Conservation (phyloP, 1,140 invertebrate genomes). For the Ditylenchus dipsaci region DNA sequence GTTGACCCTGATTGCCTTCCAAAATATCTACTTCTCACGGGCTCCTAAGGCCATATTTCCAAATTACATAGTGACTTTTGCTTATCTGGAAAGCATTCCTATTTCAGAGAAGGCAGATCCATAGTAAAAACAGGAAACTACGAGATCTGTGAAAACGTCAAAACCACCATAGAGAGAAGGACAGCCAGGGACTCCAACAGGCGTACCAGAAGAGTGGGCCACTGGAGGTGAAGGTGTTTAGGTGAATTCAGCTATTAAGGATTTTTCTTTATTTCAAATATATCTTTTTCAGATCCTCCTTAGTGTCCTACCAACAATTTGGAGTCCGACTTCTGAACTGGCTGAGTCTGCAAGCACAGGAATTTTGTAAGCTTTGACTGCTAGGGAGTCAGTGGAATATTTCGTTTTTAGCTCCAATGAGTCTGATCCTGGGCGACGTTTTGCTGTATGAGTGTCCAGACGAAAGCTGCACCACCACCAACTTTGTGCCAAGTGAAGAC, state of each 20-base stretch:
- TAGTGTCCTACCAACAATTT: constrained; percentile 42
- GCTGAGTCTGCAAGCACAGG: constrained; percentile 40
- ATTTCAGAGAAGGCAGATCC: constrained; percentile 48
- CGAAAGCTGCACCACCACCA: constrained; percentile 7
- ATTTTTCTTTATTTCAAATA: no score
- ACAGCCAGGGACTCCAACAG: constrained; percentile 44
- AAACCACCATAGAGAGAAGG: constrained; percentile 40
- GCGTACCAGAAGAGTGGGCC: constrained; percentile 51
- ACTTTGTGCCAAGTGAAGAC: background rate
- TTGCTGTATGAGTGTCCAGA: constrained; percentile 41
- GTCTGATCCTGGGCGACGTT: constrained; percentile 45
- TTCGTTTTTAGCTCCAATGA: constrained; percentile 46
- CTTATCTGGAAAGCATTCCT: no score
- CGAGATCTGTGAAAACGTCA: constrained; percentile 38
- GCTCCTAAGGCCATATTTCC: no score
- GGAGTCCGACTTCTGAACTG: constrained; percentile 42
- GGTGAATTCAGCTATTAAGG: no score
- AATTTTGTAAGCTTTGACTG: constrained; percentile 36
- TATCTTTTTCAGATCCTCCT: constrained; percentile 3
- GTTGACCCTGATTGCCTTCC: background rate
- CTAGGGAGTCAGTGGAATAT: background rate
- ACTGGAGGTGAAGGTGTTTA: constrained; percentile 47
- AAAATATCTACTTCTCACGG: background rate
- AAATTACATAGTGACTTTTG: no score
- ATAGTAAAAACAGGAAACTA: constrained; percentile 40